Base-by-base conservation (phyloP, 2,888 invertebrate species). In the Carabus problematicus region DNA sequence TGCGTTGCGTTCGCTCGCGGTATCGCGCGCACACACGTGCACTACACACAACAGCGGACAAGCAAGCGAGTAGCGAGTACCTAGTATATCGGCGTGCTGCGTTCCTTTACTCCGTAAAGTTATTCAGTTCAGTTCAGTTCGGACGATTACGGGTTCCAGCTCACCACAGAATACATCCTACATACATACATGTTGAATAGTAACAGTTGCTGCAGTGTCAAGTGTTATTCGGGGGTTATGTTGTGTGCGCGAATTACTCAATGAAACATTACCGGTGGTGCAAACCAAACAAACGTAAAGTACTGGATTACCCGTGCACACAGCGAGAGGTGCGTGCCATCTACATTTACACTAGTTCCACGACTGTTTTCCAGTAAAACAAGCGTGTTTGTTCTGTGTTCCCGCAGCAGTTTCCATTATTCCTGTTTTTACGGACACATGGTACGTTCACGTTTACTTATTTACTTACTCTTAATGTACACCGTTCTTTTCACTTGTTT, bases 1-100 rank as follows among this genome's bases (percentile, higher is more conserved):
- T 60, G 67, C 55, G 59, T 68, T 61, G 68, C 60, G 68, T 67
- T 43, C 47, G 49, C 56, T 52, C 52, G 52, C 52, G 52, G 52
- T 52, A 52, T 52, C 52, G 52, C n/a, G 52, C 56, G 64, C 40
- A 47, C 58, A 64, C 59, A 59, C 66, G 66, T 66, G 58, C 66
- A 58, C 64, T 19, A 54, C 64, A 56, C 55, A 52, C 56, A 56
- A 56, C 56, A 29, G 29, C 19, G 16, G 52, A 52, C 16, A 16
- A 52, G n/a, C 52, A 52, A 52, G 52, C 52, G 14, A 45, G 45
- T 14, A 45, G 45, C 45, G 14, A 45, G 45, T 45, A 45, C 14
- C 14, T 45, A 45, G 45, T 45, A n/a, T n/a, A 12, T 45, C 14
- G 52, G 52, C 52, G 52, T 19, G 52, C 18, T 19, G 52, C 18